These are phyloP conservation scores for Rhamnusium bicolor DNA, from an alignment of 2,888 invertebrate species.

Conservation along the genomic window DNA sequence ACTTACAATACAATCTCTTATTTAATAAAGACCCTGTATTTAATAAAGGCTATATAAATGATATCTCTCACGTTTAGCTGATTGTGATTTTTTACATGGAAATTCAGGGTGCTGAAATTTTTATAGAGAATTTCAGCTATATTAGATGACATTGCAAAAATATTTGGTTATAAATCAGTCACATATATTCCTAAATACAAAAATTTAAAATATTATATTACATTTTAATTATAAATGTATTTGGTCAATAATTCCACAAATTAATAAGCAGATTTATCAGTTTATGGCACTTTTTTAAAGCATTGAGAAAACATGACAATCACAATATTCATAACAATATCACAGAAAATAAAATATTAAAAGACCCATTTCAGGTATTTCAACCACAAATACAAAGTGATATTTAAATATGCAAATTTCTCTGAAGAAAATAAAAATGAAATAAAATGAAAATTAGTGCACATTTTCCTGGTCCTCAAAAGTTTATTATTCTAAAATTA, in stretches of 20 bases:
- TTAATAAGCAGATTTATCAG: slow-evolving; percentile 36
- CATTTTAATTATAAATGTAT: slow-evolving; percentile 53
- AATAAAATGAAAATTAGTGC: neutral
- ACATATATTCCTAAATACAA: slow-evolving; percentile 57
- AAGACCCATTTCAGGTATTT: neutral
- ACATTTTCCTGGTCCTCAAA: neutral
- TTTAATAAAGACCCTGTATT: slow-evolving; percentile 71
- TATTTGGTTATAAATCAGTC: slow-evolving; percentile 59
- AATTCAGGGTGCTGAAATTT: slow-evolving; percentile 60
- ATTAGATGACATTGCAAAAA: slow-evolving; percentile 57
- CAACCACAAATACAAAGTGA: neutral
- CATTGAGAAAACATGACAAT: neutral
- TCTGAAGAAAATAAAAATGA: neutral
- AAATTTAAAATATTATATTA: slow-evolving; percentile 62
- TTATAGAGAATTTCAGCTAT: slow-evolving; percentile 52
- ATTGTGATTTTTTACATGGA: slow-evolving; percentile 62
- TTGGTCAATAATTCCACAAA: slow-evolving; percentile 54
- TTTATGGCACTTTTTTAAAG: slow-evolving; percentile 25
- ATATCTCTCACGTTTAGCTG: slow-evolving; percentile 67
- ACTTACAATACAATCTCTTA: slow-evolving; percentile 68
- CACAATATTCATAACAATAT: slow-evolving; percentile 18
- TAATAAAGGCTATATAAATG: slow-evolving; percentile 70
- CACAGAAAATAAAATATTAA: slow-evolving; percentile 22
- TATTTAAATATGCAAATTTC: neutral
- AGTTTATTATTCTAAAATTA: neutral